Percentiles rank a stretch among this genome's conserved stretches.
These are phyloP conservation scores for Drosophila carrolli DNA, from an alignment of 1,140 invertebrate species.

Conservation along the genomic window DNA sequence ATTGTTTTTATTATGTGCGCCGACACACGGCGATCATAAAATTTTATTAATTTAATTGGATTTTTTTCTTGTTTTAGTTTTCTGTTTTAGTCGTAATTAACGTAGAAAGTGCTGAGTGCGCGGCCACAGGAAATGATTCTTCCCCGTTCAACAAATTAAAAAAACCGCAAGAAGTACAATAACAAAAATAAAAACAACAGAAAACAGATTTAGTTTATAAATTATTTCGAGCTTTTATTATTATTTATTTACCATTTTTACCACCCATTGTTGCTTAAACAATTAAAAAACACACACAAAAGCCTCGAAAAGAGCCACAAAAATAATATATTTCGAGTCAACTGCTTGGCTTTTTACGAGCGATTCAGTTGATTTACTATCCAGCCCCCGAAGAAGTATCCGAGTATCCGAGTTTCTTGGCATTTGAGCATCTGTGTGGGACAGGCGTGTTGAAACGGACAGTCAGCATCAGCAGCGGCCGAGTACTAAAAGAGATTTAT, in stretches of 20 bases:
- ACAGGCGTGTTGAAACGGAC: slow-evolving; percentile 79
- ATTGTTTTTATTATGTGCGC: slow-evolving; percentile 71
- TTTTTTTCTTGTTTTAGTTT: slow-evolving; percentile 56
- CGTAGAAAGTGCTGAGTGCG: slow-evolving; percentile 62
- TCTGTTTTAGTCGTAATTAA: slow-evolving; percentile 40
- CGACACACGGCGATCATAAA: slow-evolving; percentile 62
- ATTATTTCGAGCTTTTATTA: slow-evolving; percentile 66
- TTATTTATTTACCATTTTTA: slow-evolving; percentile 80
- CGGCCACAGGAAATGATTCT: slow-evolving; percentile 67
- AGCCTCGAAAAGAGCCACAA: slow-evolving; percentile 34
- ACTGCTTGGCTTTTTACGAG: slow-evolving; percentile 75
- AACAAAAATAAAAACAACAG: slow-evolving; percentile 12
- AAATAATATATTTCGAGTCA: slow-evolving; percentile 59
- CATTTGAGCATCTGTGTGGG: slow-evolving; percentile 47
- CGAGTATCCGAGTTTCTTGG: slow-evolving; percentile 8
- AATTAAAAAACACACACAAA: slow-evolving; percentile 69
- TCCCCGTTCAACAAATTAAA: slow-evolving; percentile 14
- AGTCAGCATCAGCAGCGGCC: slow-evolving; percentile 70
- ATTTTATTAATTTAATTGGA: slow-evolving; percentile 77
- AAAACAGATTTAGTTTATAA: slow-evolving; percentile 68
- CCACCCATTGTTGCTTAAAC: slow-evolving; percentile 82
- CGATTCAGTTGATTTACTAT: slow-evolving; percentile 81
- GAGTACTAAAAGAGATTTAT: slow-evolving; percentile 80
- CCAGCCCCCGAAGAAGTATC: slow-evolving; percentile 62
- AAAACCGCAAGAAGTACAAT: slow-evolving; percentile 6